Percentiles rank a stretch among this genome's conserved stretches.
Evolutionary conservation across 2,113 vertebrate genomes (phyloP).

Genomic region (Eolophus roseicapilla): DNA sequence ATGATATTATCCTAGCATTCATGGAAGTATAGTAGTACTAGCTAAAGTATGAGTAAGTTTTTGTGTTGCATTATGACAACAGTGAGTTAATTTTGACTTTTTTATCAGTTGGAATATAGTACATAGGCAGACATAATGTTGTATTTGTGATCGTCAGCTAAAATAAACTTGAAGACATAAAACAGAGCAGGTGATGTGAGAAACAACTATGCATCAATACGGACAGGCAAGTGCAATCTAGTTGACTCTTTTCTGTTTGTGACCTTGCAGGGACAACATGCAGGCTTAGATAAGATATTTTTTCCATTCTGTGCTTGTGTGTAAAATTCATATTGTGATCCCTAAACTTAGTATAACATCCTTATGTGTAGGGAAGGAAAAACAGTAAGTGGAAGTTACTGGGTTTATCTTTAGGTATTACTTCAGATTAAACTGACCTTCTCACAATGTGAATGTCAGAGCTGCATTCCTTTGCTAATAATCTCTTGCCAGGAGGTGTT

Average conservation of each 20-base stretch:
- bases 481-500: neutral
- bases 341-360: neutral
- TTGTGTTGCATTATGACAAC: neutral
- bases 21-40: neutral
- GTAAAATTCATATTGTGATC: neutral
- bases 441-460: neutral
- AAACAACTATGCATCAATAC: neutral
- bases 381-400: neutral
- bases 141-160: neutral
- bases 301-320: neutral
- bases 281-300: neutral
- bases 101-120: neutral
- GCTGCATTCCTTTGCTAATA: neutral
- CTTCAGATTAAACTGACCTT: slow-evolving; percentile 22
- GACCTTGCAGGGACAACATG: neutral
- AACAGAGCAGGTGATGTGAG: neutral
- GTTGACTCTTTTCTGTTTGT: neutral
- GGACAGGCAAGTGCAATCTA: neutral
- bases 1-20: neutral
- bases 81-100: neutral
- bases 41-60: neutral
- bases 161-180: neutral
- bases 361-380: neutral
- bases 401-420: neutral
- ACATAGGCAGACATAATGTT: neutral